Conservation (phyloP, 2,888 invertebrate species). For the Timema cristinae region DNA sequence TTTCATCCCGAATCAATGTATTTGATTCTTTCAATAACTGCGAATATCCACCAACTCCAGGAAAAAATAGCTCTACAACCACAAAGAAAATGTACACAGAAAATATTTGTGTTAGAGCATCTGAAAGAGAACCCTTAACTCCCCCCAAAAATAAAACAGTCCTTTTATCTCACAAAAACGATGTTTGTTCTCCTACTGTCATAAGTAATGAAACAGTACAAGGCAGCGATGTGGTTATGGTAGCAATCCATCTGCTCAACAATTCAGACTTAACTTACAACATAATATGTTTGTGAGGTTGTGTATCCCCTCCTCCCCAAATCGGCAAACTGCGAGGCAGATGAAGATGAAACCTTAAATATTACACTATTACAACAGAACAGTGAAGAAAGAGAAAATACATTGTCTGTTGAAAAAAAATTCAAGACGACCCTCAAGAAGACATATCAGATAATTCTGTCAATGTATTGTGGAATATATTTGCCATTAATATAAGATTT, state of each 20-base stretch:
- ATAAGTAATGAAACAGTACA: background rate
- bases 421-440: too few species aligned
- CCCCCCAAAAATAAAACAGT: background rate
- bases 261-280: conserved; percentile 11
- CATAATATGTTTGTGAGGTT: conserved; percentile 1
- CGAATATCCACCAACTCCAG: background rate
- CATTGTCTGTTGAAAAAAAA: too few species aligned
- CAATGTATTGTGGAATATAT: too few species aligned
- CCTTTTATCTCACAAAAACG: background rate
- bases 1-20: background rate
- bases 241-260: conserved; percentile 8
- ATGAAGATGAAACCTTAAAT: background rate
- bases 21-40: background rate
- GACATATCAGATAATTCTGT: too few species aligned
- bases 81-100: too few species aligned
- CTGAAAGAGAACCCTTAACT: too few species aligned
- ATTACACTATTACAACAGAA: too few species aligned
- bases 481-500: too few species aligned
- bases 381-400: too few species aligned
- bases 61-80: background rate
- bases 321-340: conserved; percentile 8
- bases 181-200: background rate
- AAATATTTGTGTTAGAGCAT: too few species aligned
- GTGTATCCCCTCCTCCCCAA: background rate
- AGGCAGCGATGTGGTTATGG: conserved; percentile 2